Percentiles rank a stretch among this genome's conserved stretches.
Evolutionary conservation across 1,140 invertebrate genomes (phyloP).

Genomic region (Papilio glaucus): DNA sequence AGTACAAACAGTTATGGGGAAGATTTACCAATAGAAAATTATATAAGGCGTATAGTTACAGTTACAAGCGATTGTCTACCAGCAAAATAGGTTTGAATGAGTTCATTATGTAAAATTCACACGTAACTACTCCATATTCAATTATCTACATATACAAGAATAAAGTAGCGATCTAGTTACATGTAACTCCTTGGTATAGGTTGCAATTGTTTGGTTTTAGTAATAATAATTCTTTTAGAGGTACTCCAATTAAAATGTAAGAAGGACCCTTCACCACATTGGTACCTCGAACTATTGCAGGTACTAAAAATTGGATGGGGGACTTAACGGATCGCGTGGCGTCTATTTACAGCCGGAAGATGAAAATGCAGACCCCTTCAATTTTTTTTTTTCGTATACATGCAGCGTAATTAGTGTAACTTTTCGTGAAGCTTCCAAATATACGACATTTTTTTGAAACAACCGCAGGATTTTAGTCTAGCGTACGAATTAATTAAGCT

Average conservation of each 20-base stretch:
- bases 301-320: conserved; percentile 19
- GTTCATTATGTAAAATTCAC: too few relatives aligned
- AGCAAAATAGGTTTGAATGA: too few relatives aligned
- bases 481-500: conserved; percentile 31
- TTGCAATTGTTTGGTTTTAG: neutral
- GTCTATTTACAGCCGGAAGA: conserved; percentile 1
- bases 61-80: too few relatives aligned
- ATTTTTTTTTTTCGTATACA: conserved; percentile 16
- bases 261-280: conserved; percentile 2
- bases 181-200: too few relatives aligned
- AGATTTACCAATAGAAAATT: too few relatives aligned
- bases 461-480: conserved; percentile 7
- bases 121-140: too few relatives aligned
- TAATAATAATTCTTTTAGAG: neutral
- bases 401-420: conserved; percentile 29
- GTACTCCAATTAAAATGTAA: conserved; percentile 14
- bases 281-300: conserved; percentile 10
- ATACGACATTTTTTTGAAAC: conserved; percentile 29
- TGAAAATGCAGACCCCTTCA: neutral
- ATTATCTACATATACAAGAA: too few relatives aligned
- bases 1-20: too few relatives aligned
- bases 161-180: too few relatives aligned
- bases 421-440: conserved; percentile 19
- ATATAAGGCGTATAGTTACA: too few relatives aligned
- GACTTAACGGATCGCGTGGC: neutral